A percentile compares a stretch with the other conserved stretches of the same genome.
Conservation (phyloP, 2,113 vertebrate genomes). For the Eptesicus fuscus region DNA sequence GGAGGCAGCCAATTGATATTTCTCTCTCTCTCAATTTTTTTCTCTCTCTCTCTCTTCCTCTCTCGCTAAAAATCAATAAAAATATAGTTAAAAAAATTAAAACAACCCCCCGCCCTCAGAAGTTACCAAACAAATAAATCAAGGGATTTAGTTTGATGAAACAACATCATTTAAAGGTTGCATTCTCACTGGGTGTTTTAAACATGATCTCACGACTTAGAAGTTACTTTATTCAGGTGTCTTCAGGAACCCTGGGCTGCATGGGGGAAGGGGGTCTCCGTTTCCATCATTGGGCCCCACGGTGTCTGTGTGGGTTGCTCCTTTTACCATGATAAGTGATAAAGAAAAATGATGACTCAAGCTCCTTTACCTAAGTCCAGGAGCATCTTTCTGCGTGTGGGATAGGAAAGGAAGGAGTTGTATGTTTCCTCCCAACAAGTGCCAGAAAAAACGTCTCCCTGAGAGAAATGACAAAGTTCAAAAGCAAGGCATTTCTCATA, state of each 20-base stretch:
- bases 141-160: not conserved
- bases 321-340: not conserved
- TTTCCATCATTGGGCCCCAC: not conserved
- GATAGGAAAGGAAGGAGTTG: not conserved
- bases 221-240: not conserved
- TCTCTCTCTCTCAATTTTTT: too few species aligned
- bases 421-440: not conserved
- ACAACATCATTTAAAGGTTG: not conserved
- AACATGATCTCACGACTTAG: not conserved
- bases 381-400: not conserved
- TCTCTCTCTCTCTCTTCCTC: too few species aligned
- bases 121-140: not conserved
- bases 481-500: not conserved
- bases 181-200: not conserved
- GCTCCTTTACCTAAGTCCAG: not conserved
- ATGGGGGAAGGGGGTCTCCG: accelerated
- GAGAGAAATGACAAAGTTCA: not conserved
- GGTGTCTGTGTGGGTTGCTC: not conserved
- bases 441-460: not conserved
- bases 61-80: too few species aligned
- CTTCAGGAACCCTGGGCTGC: not conserved
- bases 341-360: not conserved
- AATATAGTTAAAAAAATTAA: too few species aligned
- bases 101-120: not conserved
- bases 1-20: too few species aligned